phyloP scores from a whole-genome alignment of 2,113 vertebrate species.

The Hassar affinis region DNA sequence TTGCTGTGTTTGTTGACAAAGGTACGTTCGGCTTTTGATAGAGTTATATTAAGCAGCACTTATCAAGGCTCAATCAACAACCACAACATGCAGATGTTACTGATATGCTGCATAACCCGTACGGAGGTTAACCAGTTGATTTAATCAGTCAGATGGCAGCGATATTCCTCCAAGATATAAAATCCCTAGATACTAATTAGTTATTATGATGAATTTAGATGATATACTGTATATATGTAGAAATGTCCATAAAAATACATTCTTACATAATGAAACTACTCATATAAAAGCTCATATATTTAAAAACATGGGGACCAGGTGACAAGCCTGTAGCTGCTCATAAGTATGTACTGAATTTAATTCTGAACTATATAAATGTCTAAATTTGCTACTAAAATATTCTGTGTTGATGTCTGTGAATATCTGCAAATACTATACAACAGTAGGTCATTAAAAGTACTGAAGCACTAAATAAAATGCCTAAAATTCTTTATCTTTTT shows the following conservation, averaged over 20 bases:
- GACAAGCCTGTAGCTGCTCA: constrained; percentile 1
- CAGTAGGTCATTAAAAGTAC: not conserved
- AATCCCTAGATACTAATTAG: not conserved
- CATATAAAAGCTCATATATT: not conserved
- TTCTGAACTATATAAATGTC: not conserved
- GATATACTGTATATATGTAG: not conserved
- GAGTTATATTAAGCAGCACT: not conserved
- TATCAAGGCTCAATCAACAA: not conserved
- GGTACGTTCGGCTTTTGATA: constrained; percentile 30
- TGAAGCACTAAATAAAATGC: not conserved
- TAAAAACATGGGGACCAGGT: not conserved
- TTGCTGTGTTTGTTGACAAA: constrained; percentile 30
- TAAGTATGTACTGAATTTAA: not conserved
- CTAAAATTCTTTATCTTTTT: not conserved
- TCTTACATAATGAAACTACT: too few species aligned
- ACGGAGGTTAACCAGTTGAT: not conserved
- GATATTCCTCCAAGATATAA: not conserved
- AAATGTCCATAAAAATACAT: too few species aligned
- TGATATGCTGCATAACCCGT: not conserved
- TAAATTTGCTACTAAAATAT: not conserved
- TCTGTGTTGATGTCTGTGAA: not conserved
- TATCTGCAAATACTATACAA: too few species aligned
- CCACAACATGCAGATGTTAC: constrained; percentile 20
- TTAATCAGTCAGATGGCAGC: not conserved
- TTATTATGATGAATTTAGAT: not conserved